These are phyloP conservation scores for Podargus strigoides DNA, from an alignment of 2,797 vertebrate species.

Conservation along the genomic window DNA sequence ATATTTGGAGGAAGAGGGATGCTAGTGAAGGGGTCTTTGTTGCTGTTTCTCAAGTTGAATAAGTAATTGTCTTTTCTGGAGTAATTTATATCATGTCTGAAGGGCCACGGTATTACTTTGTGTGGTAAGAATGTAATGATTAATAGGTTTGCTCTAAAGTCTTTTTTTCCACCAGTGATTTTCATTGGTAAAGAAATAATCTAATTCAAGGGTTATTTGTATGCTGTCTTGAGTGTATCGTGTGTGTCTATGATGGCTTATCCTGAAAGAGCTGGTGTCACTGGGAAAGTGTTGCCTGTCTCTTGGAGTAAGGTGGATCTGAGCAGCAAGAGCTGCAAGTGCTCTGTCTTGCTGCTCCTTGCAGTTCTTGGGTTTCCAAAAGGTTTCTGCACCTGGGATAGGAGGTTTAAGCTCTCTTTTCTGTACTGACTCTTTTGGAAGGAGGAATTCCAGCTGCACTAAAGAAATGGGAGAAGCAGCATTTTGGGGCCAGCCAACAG, in stretches of 20 bases:
- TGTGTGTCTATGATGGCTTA: background rate
- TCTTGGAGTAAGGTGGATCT: background rate
- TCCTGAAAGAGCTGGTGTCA: background rate
- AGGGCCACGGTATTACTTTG: background rate
- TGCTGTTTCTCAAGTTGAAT: background rate
- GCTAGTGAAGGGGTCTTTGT: background rate
- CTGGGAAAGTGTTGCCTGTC: background rate
- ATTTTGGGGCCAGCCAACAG: background rate
- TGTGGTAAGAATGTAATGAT: background rate
- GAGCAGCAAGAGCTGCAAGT: background rate
- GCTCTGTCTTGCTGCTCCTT: background rate
- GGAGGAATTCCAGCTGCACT: background rate
- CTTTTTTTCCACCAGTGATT: background rate
- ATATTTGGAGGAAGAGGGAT: background rate
- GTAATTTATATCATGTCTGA: background rate
- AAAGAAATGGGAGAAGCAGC: background rate
- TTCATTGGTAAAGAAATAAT: background rate
- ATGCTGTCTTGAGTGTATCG: fast-evolving
- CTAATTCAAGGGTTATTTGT: background rate
- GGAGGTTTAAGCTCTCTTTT: background rate
- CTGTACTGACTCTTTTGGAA: background rate
- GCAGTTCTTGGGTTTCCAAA: background rate
- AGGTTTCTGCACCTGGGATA: fast-evolving
- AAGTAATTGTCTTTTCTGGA: background rate
- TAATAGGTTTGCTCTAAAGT: background rate